Evolutionary conservation across 2,113 vertebrate species (phyloP), one percentile per base, ranked within the genome.

Genomic region (Tonatia bakeri): DNA sequence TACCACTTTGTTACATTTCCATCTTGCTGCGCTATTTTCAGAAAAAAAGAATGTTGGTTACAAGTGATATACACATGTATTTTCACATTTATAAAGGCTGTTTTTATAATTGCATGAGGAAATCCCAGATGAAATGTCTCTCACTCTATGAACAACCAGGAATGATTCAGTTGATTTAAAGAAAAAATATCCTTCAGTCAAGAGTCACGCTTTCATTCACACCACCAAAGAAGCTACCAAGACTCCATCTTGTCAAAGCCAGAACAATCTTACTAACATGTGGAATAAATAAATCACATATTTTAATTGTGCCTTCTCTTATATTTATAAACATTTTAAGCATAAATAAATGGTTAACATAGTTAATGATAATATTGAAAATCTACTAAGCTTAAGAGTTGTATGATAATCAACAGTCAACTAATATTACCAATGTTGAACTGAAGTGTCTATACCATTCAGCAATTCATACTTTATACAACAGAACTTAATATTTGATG

Each of bases 1-100:
- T 99, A 99, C 99, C 99, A 99, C 97, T 99, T 99, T 85, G 99
- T 99, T 96, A 99, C 95, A 97, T 99, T 99, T 87, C 97, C 98
- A 89, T 98, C 98, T 96, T 99, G 98, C 96, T 99, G 99, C 97
- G 99, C 99, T 99, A 95, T 96, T 96, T 82, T 90, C 52, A 98
- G 94, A 67, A 86, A 94, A 94, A 96, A 96, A 70, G 95, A 90
- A 79, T 52, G 59, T 73, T 65, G 33, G 93, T 92, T 91, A 79
- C 7, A 91, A 94, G 19, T 75, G 72, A 91, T 26, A 72, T 4
- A 73, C 19, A 0, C 84, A 94, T 14, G 12, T 13, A 79, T 36
- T 93, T 86, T 91, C 36, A 75, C 36, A 79, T 80, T 73, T 90
- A 19, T 77, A 69, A 97, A 70, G 11, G 61, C 2, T 50, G 0